A percentile compares a stretch with the other conserved stretches of the same genome.
phyloP scores from a whole-genome alignment of 1,140 invertebrate genomes.

The Papilio aristodemus region DNA sequence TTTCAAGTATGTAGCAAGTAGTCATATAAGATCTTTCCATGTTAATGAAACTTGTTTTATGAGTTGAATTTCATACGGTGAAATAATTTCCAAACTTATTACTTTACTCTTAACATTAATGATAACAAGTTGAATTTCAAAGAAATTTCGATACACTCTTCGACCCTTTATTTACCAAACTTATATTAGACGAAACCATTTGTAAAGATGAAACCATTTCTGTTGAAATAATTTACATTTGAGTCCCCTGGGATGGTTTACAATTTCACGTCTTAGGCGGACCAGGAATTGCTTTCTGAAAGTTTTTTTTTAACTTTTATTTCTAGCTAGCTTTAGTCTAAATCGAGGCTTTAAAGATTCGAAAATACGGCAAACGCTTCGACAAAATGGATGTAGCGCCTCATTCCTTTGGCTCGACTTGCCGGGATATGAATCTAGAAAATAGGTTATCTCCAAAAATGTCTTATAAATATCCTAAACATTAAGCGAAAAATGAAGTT shows the following conservation, averaged over 20 bases:
- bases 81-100: constrained; percentile 26
- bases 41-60: constrained; percentile 21
- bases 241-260: no score
- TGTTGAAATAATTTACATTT: no score
- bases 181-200: background rate
- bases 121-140: constrained; percentile 10
- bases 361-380: no score
- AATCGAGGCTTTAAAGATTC: no score
- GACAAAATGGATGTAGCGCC: no score
- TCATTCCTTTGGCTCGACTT: no score
- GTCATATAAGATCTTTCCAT: constrained; percentile 5
- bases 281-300: no score
- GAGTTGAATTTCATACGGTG: constrained; percentile 20
- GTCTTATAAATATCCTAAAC: background rate
- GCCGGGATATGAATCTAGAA: no score
- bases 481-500: constrained; percentile 5
- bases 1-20: constrained; percentile 7
- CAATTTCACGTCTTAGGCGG: no score
- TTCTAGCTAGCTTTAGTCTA: no score
- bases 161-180: background rate
- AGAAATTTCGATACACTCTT: background rate
- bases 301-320: no score
- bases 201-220: no score
- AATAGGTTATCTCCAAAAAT: background rate
- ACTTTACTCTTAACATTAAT: constrained; percentile 17